These are phyloP conservation scores for Neolamprologus ventralis DNA, from an alignment of 2,113 vertebrate genomes.

Conservation along the genomic window DNA sequence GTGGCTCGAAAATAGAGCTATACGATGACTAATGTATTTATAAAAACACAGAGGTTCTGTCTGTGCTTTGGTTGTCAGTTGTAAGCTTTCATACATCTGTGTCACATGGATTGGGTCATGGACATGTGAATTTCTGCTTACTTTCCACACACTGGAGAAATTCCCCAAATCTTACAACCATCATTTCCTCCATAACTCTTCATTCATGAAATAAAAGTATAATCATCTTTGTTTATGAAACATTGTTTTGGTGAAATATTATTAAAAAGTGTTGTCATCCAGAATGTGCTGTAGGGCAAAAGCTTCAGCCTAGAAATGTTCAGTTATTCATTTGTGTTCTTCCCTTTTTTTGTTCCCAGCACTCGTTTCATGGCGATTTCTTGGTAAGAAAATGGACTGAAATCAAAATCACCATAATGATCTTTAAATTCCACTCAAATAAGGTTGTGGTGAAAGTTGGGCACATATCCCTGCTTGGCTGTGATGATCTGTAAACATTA, in stretches of 20 bases:
- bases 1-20: accelerated
- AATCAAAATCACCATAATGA: background rate
- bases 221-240: background rate
- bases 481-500: background rate
- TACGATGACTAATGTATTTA: background rate
- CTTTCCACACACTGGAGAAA: background rate
- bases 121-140: background rate
- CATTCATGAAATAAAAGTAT: background rate
- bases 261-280: accelerated
- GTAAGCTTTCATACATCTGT: background rate
- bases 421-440: background rate
- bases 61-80: background rate
- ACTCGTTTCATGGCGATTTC: accelerated
- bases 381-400: background rate
- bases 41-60: background rate
- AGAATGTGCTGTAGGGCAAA: background rate
- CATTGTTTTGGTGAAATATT: background rate
- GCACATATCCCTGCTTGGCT: background rate
- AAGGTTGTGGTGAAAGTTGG: background rate
- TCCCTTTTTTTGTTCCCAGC: accelerated
- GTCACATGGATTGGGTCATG: background rate
- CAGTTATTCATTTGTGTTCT: background rate
- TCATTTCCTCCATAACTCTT: background rate
- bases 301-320: background rate
- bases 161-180: background rate